Conservation (phyloP, 2,113 vertebrate species). For the Grammomys dolichurus region DNA sequence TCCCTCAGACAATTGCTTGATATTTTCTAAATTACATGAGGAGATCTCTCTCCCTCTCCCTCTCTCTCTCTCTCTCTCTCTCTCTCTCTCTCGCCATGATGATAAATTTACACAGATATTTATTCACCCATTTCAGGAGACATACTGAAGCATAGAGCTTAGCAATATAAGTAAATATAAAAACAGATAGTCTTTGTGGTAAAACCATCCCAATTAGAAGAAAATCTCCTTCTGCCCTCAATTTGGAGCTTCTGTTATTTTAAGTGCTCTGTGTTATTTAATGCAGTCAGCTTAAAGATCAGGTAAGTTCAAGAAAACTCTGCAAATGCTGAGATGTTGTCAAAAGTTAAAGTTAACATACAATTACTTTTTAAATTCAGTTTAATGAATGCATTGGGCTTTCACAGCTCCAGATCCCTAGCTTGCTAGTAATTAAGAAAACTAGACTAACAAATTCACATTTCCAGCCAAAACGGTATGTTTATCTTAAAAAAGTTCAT, state of each 20-base stretch:
- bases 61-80: too few relatives aligned
- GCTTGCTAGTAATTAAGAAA: neutral
- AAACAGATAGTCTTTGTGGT: neutral
- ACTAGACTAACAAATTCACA: conserved; percentile 6
- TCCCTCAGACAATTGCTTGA: neutral
- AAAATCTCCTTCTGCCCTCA: neutral
- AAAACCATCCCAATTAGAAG: conserved; percentile 45
- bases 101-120: too few relatives aligned
- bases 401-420: neutral
- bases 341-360: conserved; percentile 48
- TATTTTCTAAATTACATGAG: neutral
- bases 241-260: conserved; percentile 47
- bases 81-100: too few relatives aligned
- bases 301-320: conserved; percentile 29
- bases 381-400: conserved; percentile 19
- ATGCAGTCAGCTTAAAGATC: neutral
- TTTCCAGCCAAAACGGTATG: neutral
- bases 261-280: conserved; percentile 31
- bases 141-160: neutral
- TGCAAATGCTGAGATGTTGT: conserved; percentile 43
- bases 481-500: neutral
- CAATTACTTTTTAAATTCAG: conserved; percentile 19
- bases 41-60: neutral
- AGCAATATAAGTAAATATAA: neutral
- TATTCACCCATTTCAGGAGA: neutral